phyloP scores from a whole-genome alignment of 2,113 vertebrate genomes.

The Oplegnathus fasciatus region DNA sequence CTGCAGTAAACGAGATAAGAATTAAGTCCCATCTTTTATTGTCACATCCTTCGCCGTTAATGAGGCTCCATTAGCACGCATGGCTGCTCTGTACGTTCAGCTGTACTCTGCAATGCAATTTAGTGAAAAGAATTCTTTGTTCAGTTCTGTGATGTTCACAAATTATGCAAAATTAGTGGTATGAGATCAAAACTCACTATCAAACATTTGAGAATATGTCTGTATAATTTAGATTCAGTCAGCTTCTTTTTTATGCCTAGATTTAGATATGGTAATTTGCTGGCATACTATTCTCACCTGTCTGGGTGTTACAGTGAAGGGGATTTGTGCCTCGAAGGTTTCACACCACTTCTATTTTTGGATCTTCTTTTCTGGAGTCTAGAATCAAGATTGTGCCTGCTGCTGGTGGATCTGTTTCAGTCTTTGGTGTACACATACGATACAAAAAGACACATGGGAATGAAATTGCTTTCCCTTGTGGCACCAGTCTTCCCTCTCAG shows the following conservation, averaged over 20 bases:
- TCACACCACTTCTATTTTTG: not conserved
- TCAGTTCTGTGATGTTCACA: not conserved
- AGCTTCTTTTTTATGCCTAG: not conserved
- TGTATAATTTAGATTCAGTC: not conserved
- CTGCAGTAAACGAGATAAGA: not conserved
- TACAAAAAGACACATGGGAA: not conserved
- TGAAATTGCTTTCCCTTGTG: not conserved
- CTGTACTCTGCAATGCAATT: not conserved
- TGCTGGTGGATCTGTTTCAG: not conserved
- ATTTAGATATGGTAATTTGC: not conserved
- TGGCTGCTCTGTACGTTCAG: not conserved
- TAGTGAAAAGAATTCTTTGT: not conserved
- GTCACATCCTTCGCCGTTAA: not conserved
- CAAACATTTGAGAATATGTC: not conserved
- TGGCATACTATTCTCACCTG: not conserved
- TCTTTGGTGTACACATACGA: slow-evolving; percentile 6
- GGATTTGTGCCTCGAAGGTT: not conserved
- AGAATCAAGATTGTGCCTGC: not conserved
- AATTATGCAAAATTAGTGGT: not conserved
- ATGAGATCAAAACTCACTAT: not conserved
- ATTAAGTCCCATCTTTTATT: not conserved
- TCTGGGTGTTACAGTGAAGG: not conserved
- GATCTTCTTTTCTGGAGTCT: not conserved
- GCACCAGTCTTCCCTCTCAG: not conserved
- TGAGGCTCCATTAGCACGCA: not conserved